A percentile compares a stretch with the other conserved stretches of the same genome.
Conservation (phyloP, 2,113 vertebrate genomes). For the Pluvialis apricaria region DNA sequence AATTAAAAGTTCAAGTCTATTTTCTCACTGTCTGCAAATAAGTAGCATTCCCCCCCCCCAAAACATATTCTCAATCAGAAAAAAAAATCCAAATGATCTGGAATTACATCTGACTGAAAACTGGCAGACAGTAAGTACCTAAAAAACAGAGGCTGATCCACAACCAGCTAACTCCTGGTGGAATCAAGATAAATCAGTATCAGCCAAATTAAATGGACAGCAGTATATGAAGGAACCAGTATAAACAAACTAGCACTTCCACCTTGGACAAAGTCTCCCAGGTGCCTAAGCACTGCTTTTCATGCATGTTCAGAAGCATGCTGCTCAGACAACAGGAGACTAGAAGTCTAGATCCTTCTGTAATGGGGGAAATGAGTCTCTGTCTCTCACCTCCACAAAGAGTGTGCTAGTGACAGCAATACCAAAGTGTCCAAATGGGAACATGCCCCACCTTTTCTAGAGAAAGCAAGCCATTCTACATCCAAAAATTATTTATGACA, state of each 20-base stretch:
- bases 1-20: not conserved
- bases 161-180: not conserved
- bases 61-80: not conserved
- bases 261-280: not conserved
- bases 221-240: not conserved
- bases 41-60: not conserved
- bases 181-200: not conserved
- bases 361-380: not conserved
- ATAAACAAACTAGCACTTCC: not conserved
- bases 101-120: not conserved
- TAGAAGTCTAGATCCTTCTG: not conserved
- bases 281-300: not conserved
- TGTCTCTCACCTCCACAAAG: not conserved
- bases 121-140: not conserved
- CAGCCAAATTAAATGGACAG: not conserved
- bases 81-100: not conserved
- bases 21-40: not conserved
- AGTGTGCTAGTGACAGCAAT: fast-evolving
- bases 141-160: not conserved
- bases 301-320: not conserved
- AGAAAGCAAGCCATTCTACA: not conserved
- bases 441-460: not conserved
- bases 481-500: not conserved
- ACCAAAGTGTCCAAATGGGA: not conserved
- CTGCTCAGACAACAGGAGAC: not conserved